Evolutionary conservation across 2,797 vertebrate species (phyloP), one percentile per base, ranked within the genome.

Genomic region (Xiphorhynchus erythropygius): DNA sequence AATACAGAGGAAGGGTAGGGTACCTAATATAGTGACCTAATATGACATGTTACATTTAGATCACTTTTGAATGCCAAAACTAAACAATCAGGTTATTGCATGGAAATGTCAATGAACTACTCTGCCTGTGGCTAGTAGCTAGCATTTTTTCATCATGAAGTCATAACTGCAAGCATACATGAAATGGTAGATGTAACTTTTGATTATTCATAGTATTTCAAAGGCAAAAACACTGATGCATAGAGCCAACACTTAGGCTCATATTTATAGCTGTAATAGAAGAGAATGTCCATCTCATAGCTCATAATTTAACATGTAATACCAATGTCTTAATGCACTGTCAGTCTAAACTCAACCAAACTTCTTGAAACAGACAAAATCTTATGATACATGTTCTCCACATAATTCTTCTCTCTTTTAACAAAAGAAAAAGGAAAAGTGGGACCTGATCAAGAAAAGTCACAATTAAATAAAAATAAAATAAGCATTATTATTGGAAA

Each of bases 401-500:
- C 15, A 49, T 2, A 2, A 76, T 92, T 75, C 24, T 64, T 80
- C 18, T 68, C 18, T 42, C 37, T 65, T 87, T 78, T 62, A 75
- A 73, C 30, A 69, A 42, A 46, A 77, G 19, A 24, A 17, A 74
- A 91, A 73, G 59, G 10, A 81, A 82, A 81, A 64, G 7, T 13
- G n/a, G 24, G 84, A 39, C 16, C 15, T 30, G 25, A 84, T 69
- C 41, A 64, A 69, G 70, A 77, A 82, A 94, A 83, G 10, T 78
- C 11, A 55, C 35, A 84, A 94, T 88, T 87, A 57, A 87, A 90
- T 50, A 23, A 85, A 87, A 53, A 65, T 10, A 41, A 87, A 57
- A 35, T 4, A 39, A 75, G 27, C 19, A 27, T 56, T 90, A 80
- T 71, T 93, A 60, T 90, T 87, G 91, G 92, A 90, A 96, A 50